Evolutionary conservation across 2,113 vertebrate genomes (phyloP).

Genomic region (Apeltes quadracus): DNA sequence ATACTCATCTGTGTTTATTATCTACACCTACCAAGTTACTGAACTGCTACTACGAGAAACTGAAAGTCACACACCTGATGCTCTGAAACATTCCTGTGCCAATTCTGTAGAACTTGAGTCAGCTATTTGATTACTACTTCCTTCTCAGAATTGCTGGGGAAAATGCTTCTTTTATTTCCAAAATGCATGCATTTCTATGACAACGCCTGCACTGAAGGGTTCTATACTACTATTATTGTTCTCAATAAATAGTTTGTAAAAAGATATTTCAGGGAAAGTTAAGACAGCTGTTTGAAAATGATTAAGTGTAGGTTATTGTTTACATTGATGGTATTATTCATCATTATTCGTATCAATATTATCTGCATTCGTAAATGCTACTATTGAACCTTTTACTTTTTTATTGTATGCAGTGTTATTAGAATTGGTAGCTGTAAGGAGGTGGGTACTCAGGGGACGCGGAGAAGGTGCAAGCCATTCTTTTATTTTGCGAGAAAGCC

Average conservation of each 20-base stretch:
- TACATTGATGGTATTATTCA: too few species aligned
- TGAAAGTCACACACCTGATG: background rate
- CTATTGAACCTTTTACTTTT: background rate
- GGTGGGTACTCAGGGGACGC: too few species aligned
- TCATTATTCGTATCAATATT: too few species aligned
- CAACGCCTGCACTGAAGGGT: background rate
- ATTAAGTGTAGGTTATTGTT: background rate
- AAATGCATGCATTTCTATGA: background rate
- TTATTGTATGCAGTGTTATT: background rate
- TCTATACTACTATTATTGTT: background rate
- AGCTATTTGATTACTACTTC: background rate
- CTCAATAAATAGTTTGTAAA: background rate
- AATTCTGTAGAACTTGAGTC: background rate
- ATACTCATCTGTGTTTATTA: background rate
- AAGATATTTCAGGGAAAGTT: background rate
- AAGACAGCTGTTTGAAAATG: background rate
- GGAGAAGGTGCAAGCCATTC: too few species aligned
- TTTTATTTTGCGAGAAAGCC: too few species aligned
- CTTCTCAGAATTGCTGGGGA: background rate
- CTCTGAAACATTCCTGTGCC: background rate
- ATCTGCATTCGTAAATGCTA: background rate
- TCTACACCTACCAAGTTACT: background rate
- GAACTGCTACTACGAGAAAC: background rate
- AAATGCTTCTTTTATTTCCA: background rate
- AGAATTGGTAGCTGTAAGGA: too few species aligned